Conservation (phyloP, 2,797 vertebrate genomes). For the Acridotheres tristis region DNA sequence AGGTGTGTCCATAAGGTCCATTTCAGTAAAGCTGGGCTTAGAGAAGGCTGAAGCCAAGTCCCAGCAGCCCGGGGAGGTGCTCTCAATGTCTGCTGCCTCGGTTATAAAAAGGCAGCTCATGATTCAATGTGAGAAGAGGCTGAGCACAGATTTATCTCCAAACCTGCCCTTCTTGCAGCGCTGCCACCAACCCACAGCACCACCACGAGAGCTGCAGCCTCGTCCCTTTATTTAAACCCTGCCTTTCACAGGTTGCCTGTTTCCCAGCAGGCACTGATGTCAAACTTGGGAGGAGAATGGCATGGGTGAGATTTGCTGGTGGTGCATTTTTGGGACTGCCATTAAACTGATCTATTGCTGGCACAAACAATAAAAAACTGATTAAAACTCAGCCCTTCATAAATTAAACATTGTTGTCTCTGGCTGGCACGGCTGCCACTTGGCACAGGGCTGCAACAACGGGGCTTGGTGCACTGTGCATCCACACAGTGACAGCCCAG, state of each 20-base stretch:
- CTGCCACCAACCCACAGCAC: not conserved
- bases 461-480: constrained; percentile 2
- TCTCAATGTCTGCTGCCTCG: not conserved
- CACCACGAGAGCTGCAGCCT: not conserved
- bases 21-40: not conserved
- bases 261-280: constrained; percentile 5
- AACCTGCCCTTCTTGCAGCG: constrained; percentile 21
- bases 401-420: constrained; percentile 63
- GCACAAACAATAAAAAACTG: constrained; percentile 64
- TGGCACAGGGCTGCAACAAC: constrained; percentile 39
- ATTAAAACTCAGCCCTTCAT: constrained; percentile 61
- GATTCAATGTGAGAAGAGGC: constrained; percentile 21
- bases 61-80: not conserved
- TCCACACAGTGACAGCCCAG: constrained; percentile 12
- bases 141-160: constrained; percentile 19
- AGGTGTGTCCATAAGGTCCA: not conserved
- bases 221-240: constrained; percentile 3
- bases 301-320: constrained; percentile 44
- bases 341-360: constrained; percentile 60
- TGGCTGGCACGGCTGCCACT: constrained; percentile 19
- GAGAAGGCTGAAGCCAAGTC: not conserved
- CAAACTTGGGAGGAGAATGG: constrained; percentile 22
- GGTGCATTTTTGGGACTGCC: constrained; percentile 31
- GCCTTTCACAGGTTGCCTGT: not conserved
- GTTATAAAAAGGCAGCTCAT: constrained; percentile 47